Base-by-base conservation (phyloP, 2,113 vertebrate species). In the Cyanoramphus novaezelandiae region DNA sequence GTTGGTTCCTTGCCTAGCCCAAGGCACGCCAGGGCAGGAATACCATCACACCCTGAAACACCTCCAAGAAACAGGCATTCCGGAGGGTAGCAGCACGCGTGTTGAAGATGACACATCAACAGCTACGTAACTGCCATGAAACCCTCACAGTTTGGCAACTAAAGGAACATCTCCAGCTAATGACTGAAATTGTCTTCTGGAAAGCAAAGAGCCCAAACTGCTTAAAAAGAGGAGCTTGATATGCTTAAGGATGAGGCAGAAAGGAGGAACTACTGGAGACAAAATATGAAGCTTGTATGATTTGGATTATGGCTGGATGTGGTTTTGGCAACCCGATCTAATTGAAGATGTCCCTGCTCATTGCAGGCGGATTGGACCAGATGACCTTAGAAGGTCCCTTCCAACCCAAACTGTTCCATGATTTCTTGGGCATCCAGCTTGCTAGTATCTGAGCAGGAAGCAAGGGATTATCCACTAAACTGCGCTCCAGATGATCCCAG, bases 11-110 rank as follows among this genome's bases (percentile, higher is more conserved):
- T 37, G 39, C 41, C 47, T 12, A 59, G 52, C 11, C 33, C 76
- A 85, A 82, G 39, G 47, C 50, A 63, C 0, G 2, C 11, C 65
- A 62, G 5, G 31, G 23, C 52, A 90, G 39, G n/a, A 82, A 50
- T 5, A 59, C 6, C 72, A 83, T 25, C 59, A 35, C 1, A 2
- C 15, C 41, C 35, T 14, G 7, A 49, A 86, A 52, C 60, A 70
- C 17, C 24, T 28, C 43, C 2, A 8, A 77, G 35, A 63, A 76
- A 37, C 13, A 18, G 11, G 19, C 25, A 17, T 18, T 29, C 35
- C 0, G 2, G 31, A 84, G 17, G 46, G 29, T 1, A 67, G 55
- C n/a, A 79, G 57, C 15, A 16, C 0, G 3, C 5, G 11, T 1
- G 0, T 4, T 79, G 52, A 71, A 92, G 44, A 24, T 17, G 43